phyloP scores from a whole-genome alignment of 2,888 invertebrate genomes.

The Globia sparganii region DNA sequence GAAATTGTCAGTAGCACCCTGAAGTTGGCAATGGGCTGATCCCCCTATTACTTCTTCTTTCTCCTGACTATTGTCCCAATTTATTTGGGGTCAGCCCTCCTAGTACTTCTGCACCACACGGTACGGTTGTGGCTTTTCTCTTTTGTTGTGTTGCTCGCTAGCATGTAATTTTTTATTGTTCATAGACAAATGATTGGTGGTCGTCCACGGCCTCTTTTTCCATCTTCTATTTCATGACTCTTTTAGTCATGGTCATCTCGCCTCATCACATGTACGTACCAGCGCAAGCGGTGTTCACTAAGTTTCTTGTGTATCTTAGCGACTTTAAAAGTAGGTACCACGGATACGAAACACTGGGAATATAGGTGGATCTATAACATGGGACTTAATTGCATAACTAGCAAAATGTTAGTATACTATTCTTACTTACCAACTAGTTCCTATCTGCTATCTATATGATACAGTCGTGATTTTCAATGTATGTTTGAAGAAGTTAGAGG shows the following conservation, averaged over 20 bases:
- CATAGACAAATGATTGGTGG: background rate
- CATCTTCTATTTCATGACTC: background rate
- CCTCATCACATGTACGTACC: background rate
- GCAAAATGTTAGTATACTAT: background rate
- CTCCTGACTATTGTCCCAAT: background rate
- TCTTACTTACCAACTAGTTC: background rate
- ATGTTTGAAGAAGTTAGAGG: background rate
- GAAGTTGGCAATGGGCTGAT: background rate
- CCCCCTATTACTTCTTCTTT: background rate
- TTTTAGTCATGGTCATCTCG: background rate
- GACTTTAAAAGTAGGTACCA: background rate
- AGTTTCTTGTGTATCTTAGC: background rate
- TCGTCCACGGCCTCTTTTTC: too few species aligned
- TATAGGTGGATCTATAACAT: too few species aligned
- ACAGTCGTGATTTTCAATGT: background rate
- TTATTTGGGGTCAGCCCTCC: background rate
- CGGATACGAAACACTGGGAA: background rate
- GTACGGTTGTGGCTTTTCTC: background rate
- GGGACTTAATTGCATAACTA: background rate
- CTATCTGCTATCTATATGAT: background rate
- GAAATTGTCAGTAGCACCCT: background rate
- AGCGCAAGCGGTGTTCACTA: background rate
- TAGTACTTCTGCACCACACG: background rate
- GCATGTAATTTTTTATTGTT: background rate
- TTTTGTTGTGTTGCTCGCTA: background rate